Base-by-base conservation (phyloP, 2,888 invertebrate genomes). In the Megamerina dolium region DNA sequence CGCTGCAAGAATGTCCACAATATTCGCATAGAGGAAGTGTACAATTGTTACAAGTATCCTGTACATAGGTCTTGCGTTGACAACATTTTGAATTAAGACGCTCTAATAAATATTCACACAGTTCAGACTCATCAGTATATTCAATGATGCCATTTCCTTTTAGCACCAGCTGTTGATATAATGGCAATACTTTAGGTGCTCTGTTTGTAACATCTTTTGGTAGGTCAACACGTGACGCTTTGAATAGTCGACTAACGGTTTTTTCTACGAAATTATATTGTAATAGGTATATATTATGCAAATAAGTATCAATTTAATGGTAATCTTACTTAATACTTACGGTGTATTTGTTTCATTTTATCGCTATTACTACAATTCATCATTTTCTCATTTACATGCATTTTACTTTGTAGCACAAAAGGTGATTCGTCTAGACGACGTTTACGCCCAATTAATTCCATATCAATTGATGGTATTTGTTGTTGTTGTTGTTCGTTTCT, bases 1-100 rank as follows among this genome's bases (percentile, higher is more conserved):
- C 64, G 2, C 41, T 29, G 36, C 64, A 65, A 2, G 64, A 66
- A 37, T 57, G 62, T 2, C 64, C 64, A 36, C 64, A 65, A 30
- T 58, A 61, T 42, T 65, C 64, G 35, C 64, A 65, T 21, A 65
- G 44, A 3, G 54, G 51, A 10, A 23, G 23, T 20, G 57, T 56
- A 10, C 64, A 65, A 35, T 62, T 61, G 2, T 31, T 38, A 13
- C 64, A 65, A 10, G 40, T 37, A 20, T 47, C 55, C 21, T 57
- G 59, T 8, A 65, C 55, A 3, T 56, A 42, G 0, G 59, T 52
- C 4, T 43, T 40, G 2, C 61, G 59, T 3, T 51, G 55, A 37
- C 66, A 66, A 1, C 46, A 55, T 33, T 52, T 50, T 0, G 61
- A 53, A 2, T 51, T 36, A 0, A 43, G 50, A 2, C 53, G 51